Evolutionary conservation across 2,797 vertebrate species (phyloP).

Genomic region (Choloepus didactylus): DNA sequence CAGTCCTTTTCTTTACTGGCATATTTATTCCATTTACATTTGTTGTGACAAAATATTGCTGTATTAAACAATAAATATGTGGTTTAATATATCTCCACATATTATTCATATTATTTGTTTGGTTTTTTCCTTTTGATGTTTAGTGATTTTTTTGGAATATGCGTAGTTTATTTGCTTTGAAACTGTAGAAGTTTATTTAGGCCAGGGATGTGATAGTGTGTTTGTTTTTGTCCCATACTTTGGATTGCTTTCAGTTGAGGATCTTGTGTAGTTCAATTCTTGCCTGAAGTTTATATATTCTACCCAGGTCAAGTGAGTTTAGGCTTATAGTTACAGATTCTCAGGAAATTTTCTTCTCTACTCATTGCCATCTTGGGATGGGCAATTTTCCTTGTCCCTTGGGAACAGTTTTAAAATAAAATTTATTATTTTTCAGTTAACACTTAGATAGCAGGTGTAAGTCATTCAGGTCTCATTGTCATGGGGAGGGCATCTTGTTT

Average conservation of each 20-base stretch:
- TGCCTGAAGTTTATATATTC: not conserved
- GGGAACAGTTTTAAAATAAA: constrained; percentile 41
- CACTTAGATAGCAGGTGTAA: not conserved
- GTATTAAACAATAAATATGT: not conserved
- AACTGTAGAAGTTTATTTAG: not conserved
- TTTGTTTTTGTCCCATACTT: not conserved
- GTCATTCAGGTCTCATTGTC: not conserved
- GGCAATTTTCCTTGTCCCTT: constrained; percentile 21
- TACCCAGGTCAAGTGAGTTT: not conserved
- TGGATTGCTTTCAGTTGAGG: constrained; percentile 7
- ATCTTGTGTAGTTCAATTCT: not conserved
- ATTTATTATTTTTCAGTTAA: constrained; percentile 15
- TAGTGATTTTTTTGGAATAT: not conserved
- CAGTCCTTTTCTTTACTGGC: not conserved
- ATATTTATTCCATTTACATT: constrained; percentile 23
- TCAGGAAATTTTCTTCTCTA: not conserved
- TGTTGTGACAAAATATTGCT: constrained; percentile 23
- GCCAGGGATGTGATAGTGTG: not conserved
- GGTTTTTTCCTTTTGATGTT: not conserved
- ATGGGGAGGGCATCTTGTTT: not conserved
- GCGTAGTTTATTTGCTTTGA: not conserved
- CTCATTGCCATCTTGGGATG: not conserved
- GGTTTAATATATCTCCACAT: not conserved
- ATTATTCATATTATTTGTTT: not conserved
- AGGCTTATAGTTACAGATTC: not conserved